These are phyloP conservation scores for Lanistes nyassanus DNA, from an alignment of 1,140 invertebrate genomes.

Conservation along the genomic window DNA sequence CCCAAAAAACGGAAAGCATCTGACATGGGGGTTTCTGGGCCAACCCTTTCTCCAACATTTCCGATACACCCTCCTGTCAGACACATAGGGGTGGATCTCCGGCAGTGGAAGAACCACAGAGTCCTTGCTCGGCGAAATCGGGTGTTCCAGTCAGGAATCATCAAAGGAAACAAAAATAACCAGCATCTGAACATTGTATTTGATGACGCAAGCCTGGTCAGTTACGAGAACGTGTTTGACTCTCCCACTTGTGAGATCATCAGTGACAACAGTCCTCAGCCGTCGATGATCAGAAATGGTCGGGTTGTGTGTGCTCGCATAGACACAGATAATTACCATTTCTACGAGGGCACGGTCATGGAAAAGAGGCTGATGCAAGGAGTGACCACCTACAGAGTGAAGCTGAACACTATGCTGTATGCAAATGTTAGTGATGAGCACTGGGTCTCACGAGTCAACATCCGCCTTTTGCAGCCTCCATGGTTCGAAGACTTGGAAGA, in stretches of 20 bases:
- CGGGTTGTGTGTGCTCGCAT: slow-evolving; percentile 74
- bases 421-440: slow-evolving; percentile 30
- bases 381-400: slow-evolving; percentile 80
- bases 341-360: slow-evolving; percentile 83
- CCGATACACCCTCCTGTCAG: slow-evolving; percentile 38
- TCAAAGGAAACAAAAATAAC: slow-evolving; percentile 71
- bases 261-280: slow-evolving; percentile 89
- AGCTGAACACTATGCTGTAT: slow-evolving; percentile 67
- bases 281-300: slow-evolving; percentile 78
- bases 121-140: slow-evolving; percentile 86
- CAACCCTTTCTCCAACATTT: slow-evolving; percentile 11
- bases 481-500: slow-evolving; percentile 95
- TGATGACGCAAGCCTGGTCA: slow-evolving; percentile 75
- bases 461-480: slow-evolving; percentile 89
- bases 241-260: slow-evolving; percentile 86
- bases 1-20: slow-evolving; percentile 64
- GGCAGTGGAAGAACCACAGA: slow-evolving; percentile 89
- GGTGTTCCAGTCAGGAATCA: slow-evolving; percentile 85
- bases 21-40: slow-evolving; percentile 42
- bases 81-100: slow-evolving; percentile 77
- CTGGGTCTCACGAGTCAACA: slow-evolving; percentile 83
- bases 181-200: slow-evolving; percentile 79
- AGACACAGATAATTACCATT: slow-evolving; percentile 73
- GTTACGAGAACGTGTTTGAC: slow-evolving; percentile 74
- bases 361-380: slow-evolving; percentile 75